Evolutionary conservation across 2,113 vertebrate species (phyloP).

Genomic region (Myotis davidii): DNA sequence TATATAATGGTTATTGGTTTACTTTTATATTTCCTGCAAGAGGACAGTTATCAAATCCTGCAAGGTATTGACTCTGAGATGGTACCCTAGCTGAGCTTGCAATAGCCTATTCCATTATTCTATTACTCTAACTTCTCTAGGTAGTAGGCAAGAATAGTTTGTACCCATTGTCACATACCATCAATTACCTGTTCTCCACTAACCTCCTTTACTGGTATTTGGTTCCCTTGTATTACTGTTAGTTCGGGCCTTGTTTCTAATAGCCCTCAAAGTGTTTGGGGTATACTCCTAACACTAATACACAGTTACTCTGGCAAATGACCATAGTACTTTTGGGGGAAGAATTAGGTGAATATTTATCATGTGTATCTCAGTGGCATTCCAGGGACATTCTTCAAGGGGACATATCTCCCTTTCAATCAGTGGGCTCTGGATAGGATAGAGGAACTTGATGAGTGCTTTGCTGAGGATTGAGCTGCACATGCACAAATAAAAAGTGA

Average conservation of each 20-base stretch:
- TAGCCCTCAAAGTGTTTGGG: not conserved
- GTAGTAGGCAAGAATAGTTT: not conserved
- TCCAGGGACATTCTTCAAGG: not conserved
- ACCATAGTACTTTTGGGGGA: not conserved
- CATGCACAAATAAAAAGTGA: not conserved
- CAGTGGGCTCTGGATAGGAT: not conserved
- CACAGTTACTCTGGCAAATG: not conserved
- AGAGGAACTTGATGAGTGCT: not conserved
- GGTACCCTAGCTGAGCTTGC: not conserved
- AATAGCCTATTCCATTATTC: not conserved
- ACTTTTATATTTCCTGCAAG: not conserved
- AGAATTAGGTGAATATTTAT: not conserved
- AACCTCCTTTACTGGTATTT: not conserved
- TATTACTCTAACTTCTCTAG: conserved; percentile 4
- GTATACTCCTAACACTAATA: not conserved
- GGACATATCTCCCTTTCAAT: not conserved
- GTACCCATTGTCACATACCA: not conserved
- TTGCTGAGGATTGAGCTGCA: not conserved
- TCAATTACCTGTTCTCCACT: not conserved
- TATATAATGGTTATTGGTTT: not conserved
- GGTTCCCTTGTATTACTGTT: not conserved
- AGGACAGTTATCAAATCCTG: not conserved
- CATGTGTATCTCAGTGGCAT: not conserved
- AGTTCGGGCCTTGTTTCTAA: not conserved
- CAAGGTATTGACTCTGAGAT: not conserved